These are phyloP conservation scores for Tenthredo notha DNA, from an alignment of 2,888 invertebrate species.

Conservation along the genomic window DNA sequence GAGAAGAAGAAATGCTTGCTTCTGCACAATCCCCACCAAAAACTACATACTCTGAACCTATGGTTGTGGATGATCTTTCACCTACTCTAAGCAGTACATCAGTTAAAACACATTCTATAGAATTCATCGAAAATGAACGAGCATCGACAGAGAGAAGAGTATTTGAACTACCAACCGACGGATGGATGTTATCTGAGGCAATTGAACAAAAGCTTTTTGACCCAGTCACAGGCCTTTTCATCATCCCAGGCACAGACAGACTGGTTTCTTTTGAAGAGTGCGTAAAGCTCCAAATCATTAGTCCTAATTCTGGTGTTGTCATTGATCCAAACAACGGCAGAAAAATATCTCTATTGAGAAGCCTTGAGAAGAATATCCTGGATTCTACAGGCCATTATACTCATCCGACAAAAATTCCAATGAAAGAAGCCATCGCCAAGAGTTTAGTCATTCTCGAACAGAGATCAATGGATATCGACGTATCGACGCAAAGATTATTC, in stretches of 20 bases:
- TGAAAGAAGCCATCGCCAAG: slow-evolving; percentile 87
- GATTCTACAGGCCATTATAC: slow-evolving; percentile 89
- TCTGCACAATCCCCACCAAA: not conserved
- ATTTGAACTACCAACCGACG: slow-evolving; percentile 90
- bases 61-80: slow-evolving; percentile 22
- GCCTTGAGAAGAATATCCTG: slow-evolving; percentile 89
- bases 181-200: slow-evolving; percentile 91
- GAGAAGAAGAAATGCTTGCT: slow-evolving; percentile 23
- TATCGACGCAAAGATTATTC: slow-evolving; percentile 82
- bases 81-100: slow-evolving; percentile 19
- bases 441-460: slow-evolving; percentile 83
- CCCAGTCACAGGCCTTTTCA: slow-evolving; percentile 90
- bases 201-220: slow-evolving; percentile 91
- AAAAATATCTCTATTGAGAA: slow-evolving; percentile 84
- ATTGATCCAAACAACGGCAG: slow-evolving; percentile 88
- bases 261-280: slow-evolving; percentile 93
- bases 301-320: slow-evolving; percentile 90
- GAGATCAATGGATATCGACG: slow-evolving; percentile 78
- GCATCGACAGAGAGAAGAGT: slow-evolving; percentile 83
- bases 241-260: slow-evolving; percentile 92
- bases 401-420: slow-evolving; percentile 81
- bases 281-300: slow-evolving; percentile 90
- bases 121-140: slow-evolving; percentile 70
- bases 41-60: not conserved
- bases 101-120: slow-evolving; percentile 31